Percentiles rank a stretch among this genome's conserved stretches.
Evolutionary conservation across 2,888 invertebrate genomes (phyloP).

Genomic region (Isoperla grammatica): DNA sequence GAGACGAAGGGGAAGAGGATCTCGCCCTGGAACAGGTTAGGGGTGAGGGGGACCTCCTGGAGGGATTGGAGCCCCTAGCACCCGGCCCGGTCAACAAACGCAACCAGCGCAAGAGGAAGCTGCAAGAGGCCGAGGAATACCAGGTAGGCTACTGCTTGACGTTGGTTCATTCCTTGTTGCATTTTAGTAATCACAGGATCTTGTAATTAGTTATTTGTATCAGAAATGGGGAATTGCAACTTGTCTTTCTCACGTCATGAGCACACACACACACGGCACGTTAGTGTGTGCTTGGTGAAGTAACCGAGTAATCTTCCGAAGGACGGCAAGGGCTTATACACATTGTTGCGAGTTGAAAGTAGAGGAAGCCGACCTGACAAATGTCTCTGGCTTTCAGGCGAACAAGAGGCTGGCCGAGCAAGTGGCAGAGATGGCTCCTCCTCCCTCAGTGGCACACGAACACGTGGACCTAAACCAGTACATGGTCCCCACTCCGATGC

Average conservation of each 20-base stretch:
- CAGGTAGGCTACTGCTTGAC: conserved; percentile 6
- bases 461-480: conserved; percentile 24
- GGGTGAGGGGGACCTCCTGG: conserved; percentile 40
- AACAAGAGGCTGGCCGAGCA: conserved; percentile 21
- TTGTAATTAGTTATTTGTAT: no score
- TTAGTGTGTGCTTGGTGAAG: no score
- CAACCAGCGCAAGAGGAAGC: conserved; percentile 28
- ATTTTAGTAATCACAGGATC: neutral
- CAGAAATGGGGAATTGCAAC: no score
- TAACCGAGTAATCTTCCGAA: no score
- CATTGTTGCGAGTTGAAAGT: no score
- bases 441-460: conserved; percentile 2
- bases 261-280: no score
- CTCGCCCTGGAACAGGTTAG: conserved; percentile 55
- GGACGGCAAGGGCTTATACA: no score
- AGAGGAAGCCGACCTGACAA: no score
- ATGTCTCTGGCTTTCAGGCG: conserved; percentile 5
- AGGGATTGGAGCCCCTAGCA: conserved; percentile 31
- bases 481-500: conserved; percentile 40
- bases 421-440: conserved; percentile 11
- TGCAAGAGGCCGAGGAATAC: conserved; percentile 28
- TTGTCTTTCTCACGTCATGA: no score
- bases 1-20: conserved; percentile 60
- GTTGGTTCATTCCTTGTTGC: no score
- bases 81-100: conserved; percentile 30